Evolutionary conservation across 2,797 vertebrate species (phyloP).

Genomic region (Rhinella marina): DNA sequence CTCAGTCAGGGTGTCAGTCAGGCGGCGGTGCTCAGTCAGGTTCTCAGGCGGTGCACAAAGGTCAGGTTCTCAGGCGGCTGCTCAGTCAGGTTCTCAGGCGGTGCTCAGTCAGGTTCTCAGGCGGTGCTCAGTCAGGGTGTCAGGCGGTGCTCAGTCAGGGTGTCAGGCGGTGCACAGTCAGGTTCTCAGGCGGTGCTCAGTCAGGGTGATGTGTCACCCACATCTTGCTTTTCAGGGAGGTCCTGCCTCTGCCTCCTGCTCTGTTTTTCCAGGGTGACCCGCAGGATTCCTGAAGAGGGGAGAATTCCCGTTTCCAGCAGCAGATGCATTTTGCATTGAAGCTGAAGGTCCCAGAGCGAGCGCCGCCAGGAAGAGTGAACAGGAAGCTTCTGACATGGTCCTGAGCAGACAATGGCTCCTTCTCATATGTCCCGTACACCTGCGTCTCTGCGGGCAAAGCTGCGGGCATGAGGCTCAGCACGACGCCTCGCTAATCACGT

Average conservation of each 20-base stretch:
- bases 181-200: background rate
- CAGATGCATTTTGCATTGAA: constrained; percentile 53
- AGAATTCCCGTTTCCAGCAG: constrained; percentile 36
- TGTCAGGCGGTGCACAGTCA: background rate
- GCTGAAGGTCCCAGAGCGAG: constrained; percentile 50
- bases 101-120: background rate
- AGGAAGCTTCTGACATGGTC: constrained; percentile 38
- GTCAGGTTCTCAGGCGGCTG: background rate
- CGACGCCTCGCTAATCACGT: constrained; percentile 52
- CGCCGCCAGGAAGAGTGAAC: constrained; percentile 48
- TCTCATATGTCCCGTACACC: constrained; percentile 41
- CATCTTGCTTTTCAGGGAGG: constrained; percentile 54
- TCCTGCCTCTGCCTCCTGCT: constrained; percentile 26
- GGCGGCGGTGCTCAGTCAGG: background rate
- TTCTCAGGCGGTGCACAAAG: background rate
- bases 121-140: background rate
- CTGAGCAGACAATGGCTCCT: constrained; percentile 51
- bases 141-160: background rate
- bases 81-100: background rate
- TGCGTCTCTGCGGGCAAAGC: constrained; percentile 58
- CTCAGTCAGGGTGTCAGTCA: background rate
- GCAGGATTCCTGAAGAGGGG: constrained; percentile 41
- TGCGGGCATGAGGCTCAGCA: constrained; percentile 36
- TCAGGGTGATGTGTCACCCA: background rate
- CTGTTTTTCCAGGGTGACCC: constrained; percentile 55